Conservation (phyloP, 2,888 invertebrate genomes). For the Tinea semifulvella region DNA sequence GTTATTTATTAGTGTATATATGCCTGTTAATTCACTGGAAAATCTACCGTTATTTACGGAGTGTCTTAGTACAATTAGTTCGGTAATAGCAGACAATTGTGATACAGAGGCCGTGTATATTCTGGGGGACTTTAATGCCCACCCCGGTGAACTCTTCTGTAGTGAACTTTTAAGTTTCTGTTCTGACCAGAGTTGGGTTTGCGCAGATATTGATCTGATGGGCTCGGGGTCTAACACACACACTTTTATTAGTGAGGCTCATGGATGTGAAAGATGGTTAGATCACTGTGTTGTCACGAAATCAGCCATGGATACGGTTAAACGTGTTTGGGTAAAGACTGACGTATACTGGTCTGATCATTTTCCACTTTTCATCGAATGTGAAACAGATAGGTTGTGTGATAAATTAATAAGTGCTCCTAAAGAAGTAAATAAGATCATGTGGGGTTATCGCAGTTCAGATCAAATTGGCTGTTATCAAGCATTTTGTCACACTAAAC, state of each 20-base stretch:
- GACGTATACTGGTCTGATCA: slow-evolving; percentile 20
- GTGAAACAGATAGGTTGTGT: slow-evolving; percentile 17
- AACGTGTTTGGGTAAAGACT: slow-evolving; percentile 11
- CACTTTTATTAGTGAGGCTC: slow-evolving; percentile 15
- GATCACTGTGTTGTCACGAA: slow-evolving; percentile 17
- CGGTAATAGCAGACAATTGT: slow-evolving; percentile 16
- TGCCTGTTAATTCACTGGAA: slow-evolving; percentile 12
- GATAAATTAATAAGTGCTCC: no score
- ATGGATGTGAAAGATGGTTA: slow-evolving; percentile 16
- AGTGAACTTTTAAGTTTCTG: slow-evolving; percentile 17
- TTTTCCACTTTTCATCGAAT: slow-evolving; percentile 14
- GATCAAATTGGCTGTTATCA: no score
- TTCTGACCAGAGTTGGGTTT: slow-evolving; percentile 14
- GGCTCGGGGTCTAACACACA: slow-evolving; percentile 12
- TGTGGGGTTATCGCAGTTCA: no score
- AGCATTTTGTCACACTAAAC: no score
- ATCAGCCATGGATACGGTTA: slow-evolving; percentile 12
- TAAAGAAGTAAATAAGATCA: no score
- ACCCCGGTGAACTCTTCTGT: slow-evolving; percentile 15
- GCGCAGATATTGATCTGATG: slow-evolving; percentile 17
- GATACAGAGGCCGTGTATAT: slow-evolving; percentile 13
- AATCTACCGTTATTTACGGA: slow-evolving; percentile 12
- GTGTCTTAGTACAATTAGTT: slow-evolving; percentile 14
- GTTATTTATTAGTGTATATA: slow-evolving; percentile 10
- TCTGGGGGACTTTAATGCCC: slow-evolving; percentile 15